Evolutionary conservation across 2,888 invertebrate species (phyloP).

Genomic region (Lomographa bimaculata): DNA sequence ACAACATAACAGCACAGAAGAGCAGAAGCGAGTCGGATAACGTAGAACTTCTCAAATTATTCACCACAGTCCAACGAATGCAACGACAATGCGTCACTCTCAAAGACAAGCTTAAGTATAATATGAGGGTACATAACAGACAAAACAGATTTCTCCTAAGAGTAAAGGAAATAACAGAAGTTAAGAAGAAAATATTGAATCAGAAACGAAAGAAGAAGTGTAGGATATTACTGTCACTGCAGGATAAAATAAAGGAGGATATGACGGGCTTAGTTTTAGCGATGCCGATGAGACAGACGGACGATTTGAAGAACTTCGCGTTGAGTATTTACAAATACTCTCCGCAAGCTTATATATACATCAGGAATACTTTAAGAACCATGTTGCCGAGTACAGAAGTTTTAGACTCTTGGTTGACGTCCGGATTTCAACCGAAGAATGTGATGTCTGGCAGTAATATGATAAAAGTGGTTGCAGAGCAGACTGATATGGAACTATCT

Average conservation of each 20-base stretch:
- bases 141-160: conserved; percentile 59
- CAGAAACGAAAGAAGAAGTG: conserved; percentile 72
- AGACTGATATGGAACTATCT: conserved; percentile 65
- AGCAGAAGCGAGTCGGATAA: conserved; percentile 30
- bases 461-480: conserved; percentile 68
- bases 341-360: conserved; percentile 74
- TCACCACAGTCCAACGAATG: conserved; percentile 70
- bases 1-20: conserved; percentile 22
- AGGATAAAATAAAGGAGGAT: conserved; percentile 75
- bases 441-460: conserved; percentile 55
- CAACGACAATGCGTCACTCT: conserved; percentile 61
- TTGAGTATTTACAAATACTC: conserved; percentile 76
- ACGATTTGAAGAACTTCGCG: conserved; percentile 74
- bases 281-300: conserved; percentile 73
- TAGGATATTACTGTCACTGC: conserved; percentile 65
- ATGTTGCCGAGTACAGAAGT: conserved; percentile 73
- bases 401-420: conserved; percentile 64
- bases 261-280: conserved; percentile 69
- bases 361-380: conserved; percentile 70
- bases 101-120: conserved; percentile 64
- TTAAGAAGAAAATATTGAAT: conserved; percentile 63
- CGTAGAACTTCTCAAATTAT: conserved; percentile 63
- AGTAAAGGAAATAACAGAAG: conserved; percentile 63
- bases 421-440: conserved; percentile 66
- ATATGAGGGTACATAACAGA: conserved; percentile 63